Base-by-base conservation (phyloP, 1,140 invertebrate genomes). In the Sminthurinus signatus region DNA sequence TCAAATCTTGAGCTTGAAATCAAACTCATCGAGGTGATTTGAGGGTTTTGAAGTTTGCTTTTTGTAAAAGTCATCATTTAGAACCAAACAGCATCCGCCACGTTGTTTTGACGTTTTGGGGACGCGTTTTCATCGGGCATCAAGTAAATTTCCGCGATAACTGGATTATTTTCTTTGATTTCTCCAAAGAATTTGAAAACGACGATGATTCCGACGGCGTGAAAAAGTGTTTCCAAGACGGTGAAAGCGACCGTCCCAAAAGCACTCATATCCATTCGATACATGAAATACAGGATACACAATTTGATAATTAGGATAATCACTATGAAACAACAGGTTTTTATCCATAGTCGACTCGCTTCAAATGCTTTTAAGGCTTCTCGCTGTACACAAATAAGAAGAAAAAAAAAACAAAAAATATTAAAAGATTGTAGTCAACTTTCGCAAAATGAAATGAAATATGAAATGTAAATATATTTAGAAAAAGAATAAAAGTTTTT, bases 351-450 rank as follows among this genome's bases (percentile, higher is more conserved):
- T 14, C 54, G 54, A 15, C 12, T 39, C 31, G 54, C 10, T 28
- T 56, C 54, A 27, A 56, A 56, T 21, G 54, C 36, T 56, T 56
- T 56, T 42, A 56, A 42, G 54, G 36, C 54, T 56, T 56, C 54
- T 4, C 19, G 36, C 54, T 56, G 12, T 3, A 73, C 17, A 42
- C 10, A 42, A 54, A 54, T 32, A 14, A 8, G 46, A 12, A 48
- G 39, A 48, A 25, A 48, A 48, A 48, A 48, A 25, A 4, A 48
- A 48, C 17, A 48, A 25, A 48, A 21, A 48, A 48, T 21, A 42
- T 42, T 42, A n/a, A n/a, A n/a, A n/a, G n/a, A n/a, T n/a, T n/a
- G 32, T 36, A 36, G 15, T 36, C 32, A 36, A 36, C n/a, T n/a
- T n/a, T n/a, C n/a, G n/a, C n/a, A n/a, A n/a, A n/a, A n/a, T n/a